phyloP scores from a whole-genome alignment of 2,888 invertebrate species.

The Melieria omissa region DNA sequence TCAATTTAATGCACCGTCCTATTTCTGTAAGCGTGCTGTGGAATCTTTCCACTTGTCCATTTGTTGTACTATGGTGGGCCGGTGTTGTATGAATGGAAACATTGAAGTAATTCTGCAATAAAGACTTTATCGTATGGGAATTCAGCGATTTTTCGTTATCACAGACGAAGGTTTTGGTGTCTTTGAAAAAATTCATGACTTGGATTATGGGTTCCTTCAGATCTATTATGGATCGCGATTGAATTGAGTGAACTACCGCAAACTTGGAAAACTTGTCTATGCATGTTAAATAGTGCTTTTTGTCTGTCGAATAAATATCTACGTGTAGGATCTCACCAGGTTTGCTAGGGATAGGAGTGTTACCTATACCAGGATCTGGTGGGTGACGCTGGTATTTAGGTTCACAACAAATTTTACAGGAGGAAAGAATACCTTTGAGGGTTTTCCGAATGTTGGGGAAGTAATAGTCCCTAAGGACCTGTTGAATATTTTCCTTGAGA shows the following conservation, averaged over 20 bases:
- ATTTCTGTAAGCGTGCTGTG: conserved; percentile 24
- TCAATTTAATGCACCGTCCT: conserved; percentile 12
- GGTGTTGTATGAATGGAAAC: conserved; percentile 14
- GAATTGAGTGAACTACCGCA: conserved; percentile 2
- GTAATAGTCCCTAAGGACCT: conserved; percentile 26
- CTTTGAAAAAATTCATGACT: not conserved
- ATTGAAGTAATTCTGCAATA: conserved; percentile 5
- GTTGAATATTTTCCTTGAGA: conserved; percentile 23
- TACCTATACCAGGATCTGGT: conserved; percentile 13
- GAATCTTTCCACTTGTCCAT: conserved; percentile 22
- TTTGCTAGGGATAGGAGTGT: conserved; percentile 18
- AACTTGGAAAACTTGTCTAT: conserved; percentile 40
- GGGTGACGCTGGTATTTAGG: conserved; percentile 27
- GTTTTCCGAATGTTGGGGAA: conserved; percentile 27
- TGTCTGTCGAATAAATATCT: conserved; percentile 30
- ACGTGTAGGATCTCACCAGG: conserved; percentile 31
- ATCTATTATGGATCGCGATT: not conserved
- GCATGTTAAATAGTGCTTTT: conserved; percentile 29
- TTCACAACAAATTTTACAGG: conserved; percentile 25
- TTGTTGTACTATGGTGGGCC: conserved; percentile 19
- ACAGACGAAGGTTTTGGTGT: conserved; percentile 2
- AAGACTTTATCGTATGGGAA: conserved; percentile 17
- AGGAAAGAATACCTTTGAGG: conserved; percentile 15
- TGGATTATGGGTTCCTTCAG: not conserved
- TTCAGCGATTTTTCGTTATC: conserved; percentile 16